Evolutionary conservation across 2,888 invertebrate species (phyloP).

Genomic region (Drosophila macrothrix): DNA sequence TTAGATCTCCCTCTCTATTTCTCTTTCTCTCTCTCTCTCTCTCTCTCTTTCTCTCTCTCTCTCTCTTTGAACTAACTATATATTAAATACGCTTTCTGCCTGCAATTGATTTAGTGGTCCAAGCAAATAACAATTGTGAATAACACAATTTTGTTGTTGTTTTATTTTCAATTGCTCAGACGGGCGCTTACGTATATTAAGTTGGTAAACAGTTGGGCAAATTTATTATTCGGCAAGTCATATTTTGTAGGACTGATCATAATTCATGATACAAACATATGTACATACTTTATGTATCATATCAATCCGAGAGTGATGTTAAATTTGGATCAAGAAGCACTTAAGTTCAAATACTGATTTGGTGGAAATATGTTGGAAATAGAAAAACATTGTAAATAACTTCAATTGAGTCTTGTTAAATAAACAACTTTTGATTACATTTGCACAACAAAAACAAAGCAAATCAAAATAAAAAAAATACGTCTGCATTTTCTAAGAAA

Average conservation of each 20-base stretch:
- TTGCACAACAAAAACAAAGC: neutral
- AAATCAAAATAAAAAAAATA: neutral
- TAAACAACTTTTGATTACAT: neutral
- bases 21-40: neutral
- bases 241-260: neutral
- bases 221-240: neutral
- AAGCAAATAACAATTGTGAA: constrained; percentile 5
- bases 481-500: neutral
- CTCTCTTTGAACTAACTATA: neutral
- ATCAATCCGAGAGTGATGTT: neutral
- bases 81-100: neutral
- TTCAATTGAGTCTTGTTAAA: neutral
- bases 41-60: neutral
- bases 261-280: neutral
- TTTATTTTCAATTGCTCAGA: constrained; percentile 1
- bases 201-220: neutral
- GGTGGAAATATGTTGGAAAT: neutral
- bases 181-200: constrained; percentile 1
- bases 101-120: constrained; percentile 48
- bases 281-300: neutral
- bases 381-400: neutral
- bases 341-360: neutral
- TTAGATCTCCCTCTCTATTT: neutral
- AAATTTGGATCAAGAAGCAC: neutral
- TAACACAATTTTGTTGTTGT: neutral